phyloP scores from a whole-genome alignment of 2,797 vertebrate genomes.

The Miichthys miiuy region DNA sequence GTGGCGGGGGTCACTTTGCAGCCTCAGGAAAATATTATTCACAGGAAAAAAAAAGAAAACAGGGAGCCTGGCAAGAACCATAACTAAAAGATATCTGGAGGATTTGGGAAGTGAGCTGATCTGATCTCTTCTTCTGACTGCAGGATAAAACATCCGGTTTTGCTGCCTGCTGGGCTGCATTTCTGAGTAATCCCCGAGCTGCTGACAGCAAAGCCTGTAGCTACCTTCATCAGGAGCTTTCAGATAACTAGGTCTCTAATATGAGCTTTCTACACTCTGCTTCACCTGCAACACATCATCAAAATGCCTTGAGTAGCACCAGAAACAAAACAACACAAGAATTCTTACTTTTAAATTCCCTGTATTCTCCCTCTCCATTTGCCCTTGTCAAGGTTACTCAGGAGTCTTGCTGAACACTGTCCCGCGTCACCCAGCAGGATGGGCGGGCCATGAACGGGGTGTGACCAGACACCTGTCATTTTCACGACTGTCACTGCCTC shows the following conservation, averaged over 20 bases:
- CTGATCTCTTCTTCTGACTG: conserved; percentile 34
- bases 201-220: conserved; percentile 50
- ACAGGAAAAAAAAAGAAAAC: conserved; percentile 26
- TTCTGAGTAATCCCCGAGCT: conserved; percentile 30
- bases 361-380: conserved; percentile 28
- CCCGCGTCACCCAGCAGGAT: conserved; percentile 59
- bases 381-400: conserved; percentile 81
- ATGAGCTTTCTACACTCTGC: neutral
- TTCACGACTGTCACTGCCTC: conserved; percentile 79
- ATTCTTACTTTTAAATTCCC: neutral
- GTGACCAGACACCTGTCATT: conserved; percentile 84
- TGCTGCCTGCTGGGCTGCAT: conserved; percentile 26
- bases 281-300: conserved; percentile 2
- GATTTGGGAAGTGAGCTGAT: conserved; percentile 40
- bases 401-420: conserved; percentile 60
- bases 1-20: conserved; percentile 66
- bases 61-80: conserved; percentile 10
- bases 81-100: conserved; percentile 36
- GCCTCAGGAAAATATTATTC: conserved; percentile 57
- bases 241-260: conserved; percentile 40
- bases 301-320: conserved; percentile 30
- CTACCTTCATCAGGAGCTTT: conserved; percentile 45
- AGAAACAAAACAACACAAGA: neutral
- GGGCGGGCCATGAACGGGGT: conserved; percentile 41
- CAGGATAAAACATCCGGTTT: conserved; percentile 28